Conservation (phyloP, 2,797 vertebrate species). For the Mormyrus proboscirostris region DNA sequence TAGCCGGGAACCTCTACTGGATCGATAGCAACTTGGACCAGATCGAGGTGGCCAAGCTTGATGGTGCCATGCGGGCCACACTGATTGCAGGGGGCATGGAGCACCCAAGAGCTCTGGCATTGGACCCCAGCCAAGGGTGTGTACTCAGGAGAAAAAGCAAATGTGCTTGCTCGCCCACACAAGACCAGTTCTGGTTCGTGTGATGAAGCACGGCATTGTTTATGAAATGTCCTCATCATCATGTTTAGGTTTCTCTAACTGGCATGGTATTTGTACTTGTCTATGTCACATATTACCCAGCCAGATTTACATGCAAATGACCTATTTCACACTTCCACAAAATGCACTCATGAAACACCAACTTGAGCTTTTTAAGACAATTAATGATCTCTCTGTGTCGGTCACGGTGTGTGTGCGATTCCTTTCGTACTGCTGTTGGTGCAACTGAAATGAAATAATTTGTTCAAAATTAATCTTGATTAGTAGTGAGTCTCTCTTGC, state of each 20-base stretch:
- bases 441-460: background rate
- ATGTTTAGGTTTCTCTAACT: background rate
- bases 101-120: constrained; percentile 74
- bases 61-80: constrained; percentile 69
- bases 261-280: background rate
- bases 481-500: background rate
- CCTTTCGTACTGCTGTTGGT: background rate
- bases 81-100: constrained; percentile 79
- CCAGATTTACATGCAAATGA: background rate
- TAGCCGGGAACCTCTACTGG: constrained; percentile 80
- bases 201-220: background rate
- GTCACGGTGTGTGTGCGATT: background rate
- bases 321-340: background rate
- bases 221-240: background rate
- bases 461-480: background rate
- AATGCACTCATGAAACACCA: background rate
- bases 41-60: constrained; percentile 77
- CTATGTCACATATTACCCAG: background rate
- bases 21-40: constrained; percentile 83
- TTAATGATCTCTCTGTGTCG: background rate
- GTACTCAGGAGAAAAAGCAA: constrained; percentile 1
- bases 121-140: constrained; percentile 78
- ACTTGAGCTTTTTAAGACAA: background rate
- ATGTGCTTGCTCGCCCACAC: background rate
- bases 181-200: background rate